Evolutionary conservation across 2,888 invertebrate species (phyloP), one percentile per base, ranked within the genome.

Genomic region (Lacanobia oleracea): DNA sequence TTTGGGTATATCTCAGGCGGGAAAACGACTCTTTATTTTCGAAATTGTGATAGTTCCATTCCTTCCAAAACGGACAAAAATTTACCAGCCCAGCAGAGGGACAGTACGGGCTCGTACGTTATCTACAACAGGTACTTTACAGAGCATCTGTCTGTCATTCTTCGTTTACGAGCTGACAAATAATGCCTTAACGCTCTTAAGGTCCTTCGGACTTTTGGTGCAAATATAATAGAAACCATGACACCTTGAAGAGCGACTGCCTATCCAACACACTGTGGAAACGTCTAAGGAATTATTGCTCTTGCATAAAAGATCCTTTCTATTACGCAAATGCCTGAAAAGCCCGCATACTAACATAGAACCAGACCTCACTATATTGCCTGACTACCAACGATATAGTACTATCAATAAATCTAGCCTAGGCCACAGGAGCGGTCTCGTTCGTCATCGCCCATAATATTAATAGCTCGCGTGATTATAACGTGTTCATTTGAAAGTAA

Each of bases 341-440:
- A 56, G 0, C 40, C 33, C 18, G n/a, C 37, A 53, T 6, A 48
- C 18, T 21, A 40, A 40, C 48, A 23, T 10, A 27, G n/a, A 45
- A 14, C 9, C n/a, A 60, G 9, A 12, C 40, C n/a, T 12, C 12
- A 12, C 33, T n/a, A 61, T 66, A 64, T 83, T 57, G 71, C 83
- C 73, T 83, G 78, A 72, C 73, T 45, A 43, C 51, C 23, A 37
- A 62, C 69, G 57, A 40, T 76, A 66, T 43, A 62, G 70, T 40
- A 8, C 43, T 61, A 57, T 70, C 67, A 37, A 76, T 81, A 79
- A 83, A 81, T 77, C 74, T 74, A 79, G 80, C 64, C 54, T 67
- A 67, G 61, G 27, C 61, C n/a, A 67, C 68, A 45, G 79, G 79
- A 76, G 81, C 56, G 81, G 81, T 51, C 54, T 72, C 16, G 18